Evolutionary conservation across 2,113 vertebrate genomes (phyloP), one percentile per base, ranked within the genome.

Genomic region (Acanthochromis polyacanthus): DNA sequence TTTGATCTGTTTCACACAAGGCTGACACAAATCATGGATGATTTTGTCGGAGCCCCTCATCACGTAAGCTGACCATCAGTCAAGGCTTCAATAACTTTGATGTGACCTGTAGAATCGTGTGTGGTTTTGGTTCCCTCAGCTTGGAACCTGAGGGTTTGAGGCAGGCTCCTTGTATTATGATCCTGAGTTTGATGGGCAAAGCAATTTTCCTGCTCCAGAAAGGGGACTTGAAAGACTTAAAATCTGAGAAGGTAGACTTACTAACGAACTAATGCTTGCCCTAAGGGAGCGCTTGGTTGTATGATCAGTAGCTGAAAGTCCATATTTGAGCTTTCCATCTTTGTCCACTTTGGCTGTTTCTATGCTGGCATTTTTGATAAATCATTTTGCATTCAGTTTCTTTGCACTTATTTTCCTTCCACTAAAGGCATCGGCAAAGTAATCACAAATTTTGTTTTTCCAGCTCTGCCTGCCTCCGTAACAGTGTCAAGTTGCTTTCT

Each of bases 401-500:
- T 43, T 43, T 43, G 3, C 40, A 43, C 14, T 43, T 43, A 15
- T 58, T 66, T 36, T 59, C 28, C 20, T 48, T 25, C 45, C 36
- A 23, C 63, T 63, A 46, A 66, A 59, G 22, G 9, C 48, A 68
- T 82, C 58, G n/a, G 16, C 50, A 4, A 10, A n/a, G 57, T 50
- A 72, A 76, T 62, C 58, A 71, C 51, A 85, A 40, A 58, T 80
- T 48, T 36, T 80, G 59, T 88, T 83, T 81, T 78, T 62, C 70
- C 53, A 57, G 69, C 75, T 83, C 79, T 78, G 59, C 70, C 52
- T 51, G 69, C 75, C 83, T 88, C 66, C 50, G 10, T 77, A 38
- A 0, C 52, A 36, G 72, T 74, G 30, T 91, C 84, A 53, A 45
- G 77, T 93, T 83, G 40, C 86, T 50, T 65, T 61, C 43, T 11